Conservation (phyloP, 2,113 vertebrate species). For the Nanorana parkeri region DNA sequence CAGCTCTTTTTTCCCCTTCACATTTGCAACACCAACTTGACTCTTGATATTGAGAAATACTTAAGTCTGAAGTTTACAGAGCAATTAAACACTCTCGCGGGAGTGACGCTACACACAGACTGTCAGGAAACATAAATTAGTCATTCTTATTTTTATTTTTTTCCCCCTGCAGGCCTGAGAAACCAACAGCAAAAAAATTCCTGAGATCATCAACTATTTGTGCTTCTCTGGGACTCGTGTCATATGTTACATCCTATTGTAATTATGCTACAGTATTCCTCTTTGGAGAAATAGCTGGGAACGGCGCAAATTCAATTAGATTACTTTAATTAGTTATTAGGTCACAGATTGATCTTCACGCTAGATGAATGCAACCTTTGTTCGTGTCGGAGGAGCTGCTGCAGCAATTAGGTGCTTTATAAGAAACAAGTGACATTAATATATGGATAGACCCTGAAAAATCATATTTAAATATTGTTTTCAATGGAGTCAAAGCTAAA, state of each 20-base stretch:
- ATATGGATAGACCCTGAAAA: no score
- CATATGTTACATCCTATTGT: slow-evolving; percentile 63
- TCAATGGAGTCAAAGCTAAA: no score
- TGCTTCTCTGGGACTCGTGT: slow-evolving; percentile 69
- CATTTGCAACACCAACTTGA: slow-evolving; percentile 65
- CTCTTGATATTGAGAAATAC: slow-evolving; percentile 72
- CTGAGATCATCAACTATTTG: slow-evolving; percentile 72
- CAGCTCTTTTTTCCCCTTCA: slow-evolving; percentile 69
- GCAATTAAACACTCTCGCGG: slow-evolving; percentile 74
- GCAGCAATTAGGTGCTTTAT: background rate
- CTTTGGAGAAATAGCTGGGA: slow-evolving; percentile 67
- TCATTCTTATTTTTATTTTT: slow-evolving; percentile 69
- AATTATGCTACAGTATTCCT: slow-evolving; percentile 71
- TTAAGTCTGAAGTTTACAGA: slow-evolving; percentile 75
- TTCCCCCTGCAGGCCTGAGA: slow-evolving; percentile 67
- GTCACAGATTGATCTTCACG: slow-evolving; percentile 48
- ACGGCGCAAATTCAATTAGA: slow-evolving; percentile 63
- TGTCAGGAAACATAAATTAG: slow-evolving; percentile 72
- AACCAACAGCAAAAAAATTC: slow-evolving; percentile 69
- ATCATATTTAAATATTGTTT: no score
- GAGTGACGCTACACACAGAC: slow-evolving; percentile 65
- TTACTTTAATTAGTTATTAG: slow-evolving; percentile 69
- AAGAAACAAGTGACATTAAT: no score
- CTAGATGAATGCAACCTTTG: slow-evolving; percentile 53
- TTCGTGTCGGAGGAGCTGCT: slow-evolving; percentile 6